Base-by-base conservation (phyloP, 2,797 vertebrate species). In the Sebastes itinus region DNA sequence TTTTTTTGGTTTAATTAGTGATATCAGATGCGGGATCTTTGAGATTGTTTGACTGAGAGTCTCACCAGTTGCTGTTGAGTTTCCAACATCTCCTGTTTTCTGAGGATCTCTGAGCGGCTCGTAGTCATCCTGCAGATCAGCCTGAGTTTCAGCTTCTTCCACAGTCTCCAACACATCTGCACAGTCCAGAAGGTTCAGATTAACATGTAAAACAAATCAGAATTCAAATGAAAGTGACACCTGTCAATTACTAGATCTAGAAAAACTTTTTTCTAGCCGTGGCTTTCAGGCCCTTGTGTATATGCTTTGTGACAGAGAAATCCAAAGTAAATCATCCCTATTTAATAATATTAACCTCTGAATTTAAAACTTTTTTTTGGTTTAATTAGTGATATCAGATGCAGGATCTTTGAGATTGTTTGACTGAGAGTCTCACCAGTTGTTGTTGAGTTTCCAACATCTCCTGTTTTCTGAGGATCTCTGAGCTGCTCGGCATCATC, bases 11-110 rank as follows among this genome's bases (percentile, higher is more conserved):
- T 42, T 46, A 46, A 46, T 16, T 46, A 46, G 42, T 46, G 5
- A 46, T 16, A 42, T 46, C 42, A 46, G 42, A 4, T 10, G n/a
- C 46, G 1, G 46, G 16, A 49, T 7, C 46, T 49, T 42, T 49
- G 18, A 49, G 46, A 49, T 14, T 16, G 38, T 42, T 42, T 42
- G 38, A 42, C 14, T 38, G 12, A 42, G 13, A 35, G 10, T 74
- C 75, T 90, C 46, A 93, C 93, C 92, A 10, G 86, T 88, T 60
- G 86, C 91, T 35, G 80, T 77, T 7, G 88, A 86, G 62, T 83
- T 89, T 76, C 65, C 83, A 33, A 75, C 65, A 61, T 84, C 75
- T 27, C 30, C 56, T 23, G 10, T 13, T 23, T 33, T 54, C 28
- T 66, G 62, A 28, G n/a, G 12, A n/a, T 62, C 77, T 11, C 12